Base-by-base conservation (phyloP, 2,113 vertebrate species). In the Marcusenius ussheri region DNA sequence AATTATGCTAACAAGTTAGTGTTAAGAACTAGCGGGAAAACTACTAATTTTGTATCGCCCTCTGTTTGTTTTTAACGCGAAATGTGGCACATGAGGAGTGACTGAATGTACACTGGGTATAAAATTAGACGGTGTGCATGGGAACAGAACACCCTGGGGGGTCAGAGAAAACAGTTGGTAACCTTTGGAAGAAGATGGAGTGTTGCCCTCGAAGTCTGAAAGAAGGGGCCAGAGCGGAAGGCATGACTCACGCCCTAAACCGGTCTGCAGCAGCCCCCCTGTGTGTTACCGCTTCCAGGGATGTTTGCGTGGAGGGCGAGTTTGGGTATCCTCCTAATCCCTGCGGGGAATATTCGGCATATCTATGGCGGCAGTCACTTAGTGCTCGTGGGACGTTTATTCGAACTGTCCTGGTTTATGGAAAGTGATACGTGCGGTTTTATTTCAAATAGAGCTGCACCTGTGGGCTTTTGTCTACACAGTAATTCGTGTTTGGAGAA, bases 201-300 rank as follows among this genome's bases (percentile, higher is more conserved):
- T 91, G 93, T 91, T 93, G 15, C 31, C 7, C 90, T 90, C 70
- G 87, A 89, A 87, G 89, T 91, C 53, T 89, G 86, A 91, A 91
- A 80, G 83, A 92, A 89, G 87, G 46, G 45, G 56, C 49, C 66
- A 31, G 88, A 88, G 10, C 91, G 92, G 87, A 92, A 90, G 46
- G 46, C 89, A 89, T 95, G 94, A 95, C 50, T 94, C 93, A 94
- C 87, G 80, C 47, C 90, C 93, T 93, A 93, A 95, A 91, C 77
- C 80, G 91, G 90, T 70, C 46, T 77, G 50, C 46, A 93, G 92
- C 88, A 90, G 83, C 45, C 39, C 77, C 91, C 27, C 83, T 83
- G 88, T 91, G 77, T 83, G 49, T 92, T 91, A 83, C 66, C 90
- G 88, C 83, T 74, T 90, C 88, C 89, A 91, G 39, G 62, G 90